Conservation (phyloP, 2,888 invertebrate species). For the Drosophila sordidula region DNA sequence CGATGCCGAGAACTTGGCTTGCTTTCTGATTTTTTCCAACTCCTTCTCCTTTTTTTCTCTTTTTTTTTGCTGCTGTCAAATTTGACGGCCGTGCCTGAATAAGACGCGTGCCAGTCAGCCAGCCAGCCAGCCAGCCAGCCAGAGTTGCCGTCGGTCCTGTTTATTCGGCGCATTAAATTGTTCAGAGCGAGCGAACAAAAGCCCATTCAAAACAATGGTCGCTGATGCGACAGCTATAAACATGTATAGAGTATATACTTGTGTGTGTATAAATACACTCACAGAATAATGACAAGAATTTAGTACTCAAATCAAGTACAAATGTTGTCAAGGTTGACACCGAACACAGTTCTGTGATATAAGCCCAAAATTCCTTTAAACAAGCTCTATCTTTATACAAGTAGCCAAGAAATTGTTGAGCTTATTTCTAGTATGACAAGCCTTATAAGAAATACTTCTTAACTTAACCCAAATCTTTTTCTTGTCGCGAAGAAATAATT, state of each 20-base stretch:
- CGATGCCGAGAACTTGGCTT: constrained; percentile 58
- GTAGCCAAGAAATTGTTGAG: too few species aligned
- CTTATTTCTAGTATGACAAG: too few species aligned
- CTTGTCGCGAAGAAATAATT: too few species aligned
- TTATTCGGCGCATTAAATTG: constrained; percentile 68
- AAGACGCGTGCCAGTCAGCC: constrained; percentile 70
- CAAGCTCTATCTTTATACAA: too few species aligned
- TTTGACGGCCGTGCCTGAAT: constrained; percentile 80
- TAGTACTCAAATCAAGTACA: neutral
- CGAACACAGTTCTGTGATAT: too few species aligned
- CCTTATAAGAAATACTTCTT: too few species aligned
- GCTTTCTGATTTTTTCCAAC: constrained; percentile 12
- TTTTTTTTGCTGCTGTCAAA: constrained; percentile 75
- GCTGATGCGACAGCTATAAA: constrained; percentile 11
- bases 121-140: neutral
- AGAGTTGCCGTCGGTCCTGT: constrained; percentile 39
- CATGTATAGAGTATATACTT: neutral
- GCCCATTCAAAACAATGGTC: constrained; percentile 48
- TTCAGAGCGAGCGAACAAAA: constrained; percentile 54
- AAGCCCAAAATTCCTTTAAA: too few species aligned
- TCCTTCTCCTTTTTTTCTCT: neutral
- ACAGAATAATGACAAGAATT: neutral
- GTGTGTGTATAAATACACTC: neutral
- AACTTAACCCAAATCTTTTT: too few species aligned
- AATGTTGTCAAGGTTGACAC: neutral